Evolutionary conservation across 2,113 vertebrate genomes (phyloP).

Genomic region (Oncorhynchus mykiss): DNA sequence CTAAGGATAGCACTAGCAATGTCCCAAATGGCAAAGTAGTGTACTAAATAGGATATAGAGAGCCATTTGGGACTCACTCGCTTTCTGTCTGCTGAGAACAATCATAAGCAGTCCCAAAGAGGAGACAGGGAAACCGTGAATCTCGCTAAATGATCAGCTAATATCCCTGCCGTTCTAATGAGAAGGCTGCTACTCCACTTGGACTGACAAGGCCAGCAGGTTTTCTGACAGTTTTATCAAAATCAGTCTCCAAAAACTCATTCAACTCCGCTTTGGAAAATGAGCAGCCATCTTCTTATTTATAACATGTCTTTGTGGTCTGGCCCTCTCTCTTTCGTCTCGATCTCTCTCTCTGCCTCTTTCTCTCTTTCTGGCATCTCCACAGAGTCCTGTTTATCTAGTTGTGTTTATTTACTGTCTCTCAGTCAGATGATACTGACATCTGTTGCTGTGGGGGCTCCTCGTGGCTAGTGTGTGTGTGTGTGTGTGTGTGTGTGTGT

Average conservation of each 20-base stretch:
- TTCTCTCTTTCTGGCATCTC: not conserved
- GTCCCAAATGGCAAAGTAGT: too few relatives aligned
- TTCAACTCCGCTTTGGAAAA: too few relatives aligned
- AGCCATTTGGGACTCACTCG: too few relatives aligned
- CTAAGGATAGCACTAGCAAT: not conserved
- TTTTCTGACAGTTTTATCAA: too few relatives aligned
- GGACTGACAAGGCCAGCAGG: too few relatives aligned
- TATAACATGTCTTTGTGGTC: not conserved
- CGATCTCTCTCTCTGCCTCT: too few relatives aligned
- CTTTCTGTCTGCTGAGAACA: not conserved
- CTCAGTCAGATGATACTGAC: slow-evolving; percentile 16
- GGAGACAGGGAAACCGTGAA: not conserved
- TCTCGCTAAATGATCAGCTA: not conserved
- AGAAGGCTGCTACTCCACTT: too few relatives aligned
- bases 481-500: not conserved
- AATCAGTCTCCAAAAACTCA: too few relatives aligned
- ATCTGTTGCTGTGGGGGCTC: slow-evolving; percentile 14
- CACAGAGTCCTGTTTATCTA: slow-evolving; percentile 8
- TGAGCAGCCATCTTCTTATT: too few relatives aligned
- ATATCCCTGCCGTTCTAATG: too few relatives aligned
- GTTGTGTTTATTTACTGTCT: slow-evolving; percentile 8
- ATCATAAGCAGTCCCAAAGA: not conserved
- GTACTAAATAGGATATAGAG: too few relatives aligned
- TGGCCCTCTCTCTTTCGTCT: not conserved
- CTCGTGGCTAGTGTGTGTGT: not conserved